These are phyloP conservation scores for Dilophus febrilis DNA, from an alignment of 2,888 invertebrate species.

Conservation along the genomic window DNA sequence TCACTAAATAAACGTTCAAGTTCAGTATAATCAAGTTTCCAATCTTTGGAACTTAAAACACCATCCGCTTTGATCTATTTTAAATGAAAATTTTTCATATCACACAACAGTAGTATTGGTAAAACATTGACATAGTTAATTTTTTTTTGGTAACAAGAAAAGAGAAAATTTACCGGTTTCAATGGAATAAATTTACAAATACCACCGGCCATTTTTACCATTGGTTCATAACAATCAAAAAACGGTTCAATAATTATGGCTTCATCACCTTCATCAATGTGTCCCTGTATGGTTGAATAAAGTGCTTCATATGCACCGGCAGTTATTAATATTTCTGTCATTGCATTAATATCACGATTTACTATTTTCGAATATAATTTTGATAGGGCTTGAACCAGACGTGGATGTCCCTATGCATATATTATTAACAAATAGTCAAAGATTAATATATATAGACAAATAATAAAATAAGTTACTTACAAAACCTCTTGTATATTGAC, in stretches of 20 bases:
- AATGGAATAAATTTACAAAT: conserved; percentile 73
- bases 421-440: neutral
- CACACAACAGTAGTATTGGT: neutral
- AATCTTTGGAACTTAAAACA: conserved; percentile 58
- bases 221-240: conserved; percentile 95
- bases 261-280: conserved; percentile 74
- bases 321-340: conserved; percentile 75
- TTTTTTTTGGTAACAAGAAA: neutral
- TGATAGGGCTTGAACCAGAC: conserved; percentile 66
- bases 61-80: conserved; percentile 25
- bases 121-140: neutral
- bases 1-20: conserved; percentile 60
- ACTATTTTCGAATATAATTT: conserved; percentile 72
- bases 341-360: conserved; percentile 59
- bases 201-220: conserved; percentile 80
- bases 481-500: conserved; percentile 90
- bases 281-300: conserved; percentile 67
- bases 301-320: conserved; percentile 91
- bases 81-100: conserved; percentile 5
- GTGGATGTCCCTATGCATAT: conserved; percentile 63
- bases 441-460: neutral
- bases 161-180: conserved; percentile 43
- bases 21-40: conserved; percentile 72
- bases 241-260: conserved; percentile 96
- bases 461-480: conserved; percentile 39